A percentile compares a stretch with the other conserved stretches of the same genome.
Conservation (phyloP, 2,113 vertebrate species). For the Petaurus breviceps region DNA sequence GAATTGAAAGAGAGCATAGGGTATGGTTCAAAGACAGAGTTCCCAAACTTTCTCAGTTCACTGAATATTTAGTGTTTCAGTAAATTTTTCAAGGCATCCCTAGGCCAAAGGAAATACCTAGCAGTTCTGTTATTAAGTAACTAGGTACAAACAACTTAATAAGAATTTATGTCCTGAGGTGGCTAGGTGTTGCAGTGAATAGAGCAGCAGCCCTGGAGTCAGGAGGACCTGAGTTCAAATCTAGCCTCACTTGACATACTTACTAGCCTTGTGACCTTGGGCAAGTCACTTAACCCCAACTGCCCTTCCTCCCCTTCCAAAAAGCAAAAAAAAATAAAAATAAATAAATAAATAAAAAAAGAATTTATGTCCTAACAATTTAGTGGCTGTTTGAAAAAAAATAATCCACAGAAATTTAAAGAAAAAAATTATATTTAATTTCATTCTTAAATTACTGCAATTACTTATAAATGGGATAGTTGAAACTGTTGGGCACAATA, state of each 20-base stretch:
- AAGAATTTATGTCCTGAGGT: not conserved
- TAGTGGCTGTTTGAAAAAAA: not conserved
- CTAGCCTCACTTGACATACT: no score
- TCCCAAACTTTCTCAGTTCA: not conserved
- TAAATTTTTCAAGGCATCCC: not conserved
- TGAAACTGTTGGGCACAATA: not conserved
- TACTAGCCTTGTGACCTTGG: no score
- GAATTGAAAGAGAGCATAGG: not conserved
- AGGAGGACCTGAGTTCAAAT: no score
- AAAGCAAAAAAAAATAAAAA: no score
- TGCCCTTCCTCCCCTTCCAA: no score
- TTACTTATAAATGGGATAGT: not conserved
- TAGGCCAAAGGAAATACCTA: not conserved
- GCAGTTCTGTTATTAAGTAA: not conserved
- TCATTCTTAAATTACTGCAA: not conserved
- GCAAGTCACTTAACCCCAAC: no score
- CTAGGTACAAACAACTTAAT: not conserved
- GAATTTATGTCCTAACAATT: not conserved
- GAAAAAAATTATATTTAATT: not conserved
- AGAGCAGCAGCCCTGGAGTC: no score
- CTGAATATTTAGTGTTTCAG: not conserved
- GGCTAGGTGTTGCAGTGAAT: no score
- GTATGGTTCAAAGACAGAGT: not conserved
- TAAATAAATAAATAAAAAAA: not conserved
- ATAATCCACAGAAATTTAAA: not conserved